These are phyloP conservation scores for Megaleporinus macrocephalus DNA, from an alignment of 2,113 vertebrate species.

Conservation along the genomic window DNA sequence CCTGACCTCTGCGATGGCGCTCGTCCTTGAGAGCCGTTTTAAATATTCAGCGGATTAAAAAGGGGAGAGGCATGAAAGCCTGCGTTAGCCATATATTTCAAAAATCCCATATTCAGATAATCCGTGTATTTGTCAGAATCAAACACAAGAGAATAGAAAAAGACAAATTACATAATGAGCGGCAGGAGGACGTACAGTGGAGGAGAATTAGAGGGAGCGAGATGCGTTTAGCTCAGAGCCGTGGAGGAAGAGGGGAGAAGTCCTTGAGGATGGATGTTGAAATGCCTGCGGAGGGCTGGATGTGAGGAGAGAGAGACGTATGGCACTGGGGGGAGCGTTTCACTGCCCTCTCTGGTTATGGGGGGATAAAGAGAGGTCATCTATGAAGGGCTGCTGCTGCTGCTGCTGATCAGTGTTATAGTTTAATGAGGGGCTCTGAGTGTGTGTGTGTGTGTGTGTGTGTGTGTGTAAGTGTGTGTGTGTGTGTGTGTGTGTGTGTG, in stretches of 20 bases:
- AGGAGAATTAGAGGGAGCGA: slow-evolving; percentile 43
- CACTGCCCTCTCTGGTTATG: not conserved
- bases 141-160: slow-evolving; percentile 61
- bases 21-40: slow-evolving; percentile 63
- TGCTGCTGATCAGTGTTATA: not conserved
- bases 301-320: not conserved
- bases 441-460: not conserved
- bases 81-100: slow-evolving; percentile 62
- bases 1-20: slow-evolving; percentile 57
- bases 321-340: not conserved
- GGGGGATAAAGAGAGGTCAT: not conserved
- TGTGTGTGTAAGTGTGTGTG: not conserved
- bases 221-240: slow-evolving; percentile 53
- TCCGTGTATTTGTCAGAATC: slow-evolving; percentile 65
- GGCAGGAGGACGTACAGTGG: slow-evolving; percentile 45
- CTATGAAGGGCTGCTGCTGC: not conserved
- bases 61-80: slow-evolving; percentile 58
- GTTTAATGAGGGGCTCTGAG: not conserved
- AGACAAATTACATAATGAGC: slow-evolving; percentile 63
- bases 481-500: too few relatives aligned
- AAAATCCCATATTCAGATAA: slow-evolving; percentile 63
- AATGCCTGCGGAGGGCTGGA: slow-evolving; percentile 30
- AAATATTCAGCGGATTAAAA: slow-evolving; percentile 65
- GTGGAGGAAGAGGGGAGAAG: slow-evolving; percentile 27
- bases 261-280: slow-evolving; percentile 56